A percentile compares a stretch with the other conserved stretches of the same genome.
Conservation (phyloP, 2,888 invertebrate genomes). For the Xestoiulus laeticollis region DNA sequence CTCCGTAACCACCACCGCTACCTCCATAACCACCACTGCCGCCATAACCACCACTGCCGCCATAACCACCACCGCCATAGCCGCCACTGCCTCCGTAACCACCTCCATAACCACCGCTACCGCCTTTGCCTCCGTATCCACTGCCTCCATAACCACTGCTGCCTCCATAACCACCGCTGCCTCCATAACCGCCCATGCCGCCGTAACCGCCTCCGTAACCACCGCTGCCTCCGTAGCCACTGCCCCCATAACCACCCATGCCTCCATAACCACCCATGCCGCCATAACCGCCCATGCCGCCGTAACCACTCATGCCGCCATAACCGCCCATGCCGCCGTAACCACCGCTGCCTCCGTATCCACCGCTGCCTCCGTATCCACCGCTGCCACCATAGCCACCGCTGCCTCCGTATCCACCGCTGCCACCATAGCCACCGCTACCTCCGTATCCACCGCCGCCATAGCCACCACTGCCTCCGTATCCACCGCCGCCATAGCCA, state of each 20-base stretch:
- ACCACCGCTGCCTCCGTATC: neutral
- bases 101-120: neutral
- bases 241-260: neutral
- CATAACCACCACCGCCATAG: neutral
- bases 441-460: neutral
- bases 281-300: neutral
- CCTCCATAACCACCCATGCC: conserved; percentile 23
- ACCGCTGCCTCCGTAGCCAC: neutral
- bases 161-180: neutral
- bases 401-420: neutral
- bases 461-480: neutral
- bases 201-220: neutral
- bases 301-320: neutral
- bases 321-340: neutral
- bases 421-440: neutral
- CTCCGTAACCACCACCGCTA: neutral
- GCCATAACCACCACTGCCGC: neutral
- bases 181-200: neutral
- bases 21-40: neutral
- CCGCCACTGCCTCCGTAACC: neutral
- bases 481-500: neutral
- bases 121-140: neutral
- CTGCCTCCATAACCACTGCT: neutral
- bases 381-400: neutral
- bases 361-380: no score